Conservation (phyloP, 1,140 invertebrate genomes). For the Copidosoma floridanum region DNA sequence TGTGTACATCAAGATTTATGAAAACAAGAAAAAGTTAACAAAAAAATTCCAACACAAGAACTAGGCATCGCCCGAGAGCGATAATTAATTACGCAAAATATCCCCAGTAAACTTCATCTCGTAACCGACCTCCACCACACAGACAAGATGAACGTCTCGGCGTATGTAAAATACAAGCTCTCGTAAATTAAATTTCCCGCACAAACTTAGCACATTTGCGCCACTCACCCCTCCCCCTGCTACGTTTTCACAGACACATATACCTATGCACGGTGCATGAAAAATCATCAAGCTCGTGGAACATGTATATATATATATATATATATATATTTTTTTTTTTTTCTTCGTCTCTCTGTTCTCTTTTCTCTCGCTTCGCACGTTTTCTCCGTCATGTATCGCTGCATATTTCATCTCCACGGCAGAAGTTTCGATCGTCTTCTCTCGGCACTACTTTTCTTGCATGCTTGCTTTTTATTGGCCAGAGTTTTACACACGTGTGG, state of each 20-base stretch:
- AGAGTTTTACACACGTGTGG: no score
- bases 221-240: background rate
- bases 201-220: background rate
- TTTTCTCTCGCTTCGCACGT: background rate
- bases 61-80: no score
- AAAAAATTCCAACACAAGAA: no score
- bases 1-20: no score
- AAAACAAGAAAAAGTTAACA: no score
- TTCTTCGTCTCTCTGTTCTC: no score
- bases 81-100: background rate
- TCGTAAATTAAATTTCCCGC: slow-evolving; percentile 13
- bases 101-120: background rate
- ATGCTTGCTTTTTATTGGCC: background rate
- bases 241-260: background rate
- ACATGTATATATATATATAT: no score
- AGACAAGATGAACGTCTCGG: background rate
- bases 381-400: slow-evolving; percentile 3
- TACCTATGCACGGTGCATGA: background rate
- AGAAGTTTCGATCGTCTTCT: background rate
- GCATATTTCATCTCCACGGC: slow-evolving; percentile 9
- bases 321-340: no score
- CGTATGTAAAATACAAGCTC: background rate
- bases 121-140: background rate
- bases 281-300: no score
- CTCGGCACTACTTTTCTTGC: background rate